Percentiles rank a stretch among this genome's conserved stretches.
Evolutionary conservation across 2,888 invertebrate species (phyloP).

Genomic region (Athalia cordata): DNA sequence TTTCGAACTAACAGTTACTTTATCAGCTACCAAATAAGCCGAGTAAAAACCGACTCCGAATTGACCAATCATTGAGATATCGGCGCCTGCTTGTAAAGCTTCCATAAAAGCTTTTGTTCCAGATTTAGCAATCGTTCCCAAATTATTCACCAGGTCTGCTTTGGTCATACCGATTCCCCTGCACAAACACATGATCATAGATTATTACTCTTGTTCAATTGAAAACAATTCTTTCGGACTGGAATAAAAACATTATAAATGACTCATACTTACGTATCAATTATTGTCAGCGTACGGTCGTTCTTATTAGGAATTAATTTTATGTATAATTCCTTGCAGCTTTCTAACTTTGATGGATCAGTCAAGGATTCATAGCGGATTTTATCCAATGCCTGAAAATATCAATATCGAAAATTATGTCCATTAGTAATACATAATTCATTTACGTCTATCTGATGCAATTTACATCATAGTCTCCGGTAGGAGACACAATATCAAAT

Average conservation of each 20-base stretch:
- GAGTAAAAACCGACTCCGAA: slow-evolving; percentile 84
- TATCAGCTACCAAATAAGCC: slow-evolving; percentile 79
- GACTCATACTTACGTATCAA: slow-evolving; percentile 73
- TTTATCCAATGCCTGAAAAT: slow-evolving; percentile 59
- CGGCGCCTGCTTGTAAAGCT: slow-evolving; percentile 80
- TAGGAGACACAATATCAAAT: too few relatives aligned
- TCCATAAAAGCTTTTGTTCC: slow-evolving; percentile 83
- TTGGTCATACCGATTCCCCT: slow-evolving; percentile 80
- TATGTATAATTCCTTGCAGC: slow-evolving; percentile 78
- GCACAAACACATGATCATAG: slow-evolving; percentile 27
- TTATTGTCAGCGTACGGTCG: slow-evolving; percentile 78
- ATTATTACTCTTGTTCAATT: too few relatives aligned
- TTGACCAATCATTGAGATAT: slow-evolving; percentile 83
- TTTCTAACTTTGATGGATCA: slow-evolving; percentile 78
- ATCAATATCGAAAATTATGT: slow-evolving; percentile 18
- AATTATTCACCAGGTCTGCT: slow-evolving; percentile 78
- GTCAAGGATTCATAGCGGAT: slow-evolving; percentile 78
- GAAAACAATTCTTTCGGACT: too few relatives aligned
- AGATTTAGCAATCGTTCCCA: slow-evolving; percentile 81
- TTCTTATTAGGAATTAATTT: slow-evolving; percentile 79
- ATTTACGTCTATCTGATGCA: too few relatives aligned
- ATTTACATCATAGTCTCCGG: too few relatives aligned
- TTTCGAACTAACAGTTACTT: slow-evolving; percentile 78
- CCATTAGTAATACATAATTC: not conserved
- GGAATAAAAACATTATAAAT: not conserved